Conservation (phyloP, 2,888 invertebrate species). For the Lycophotia porphyrea region DNA sequence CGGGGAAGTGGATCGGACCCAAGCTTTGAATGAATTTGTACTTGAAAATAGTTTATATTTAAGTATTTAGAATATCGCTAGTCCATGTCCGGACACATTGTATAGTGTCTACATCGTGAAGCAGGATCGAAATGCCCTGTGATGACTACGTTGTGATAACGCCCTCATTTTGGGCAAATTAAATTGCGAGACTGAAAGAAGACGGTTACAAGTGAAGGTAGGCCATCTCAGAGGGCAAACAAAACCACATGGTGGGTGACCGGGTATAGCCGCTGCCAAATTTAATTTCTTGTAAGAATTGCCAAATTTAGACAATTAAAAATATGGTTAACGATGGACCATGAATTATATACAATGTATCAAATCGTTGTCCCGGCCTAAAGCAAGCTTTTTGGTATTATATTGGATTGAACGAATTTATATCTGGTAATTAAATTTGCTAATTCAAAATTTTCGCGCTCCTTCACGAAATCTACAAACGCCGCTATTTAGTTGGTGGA, state of each 20-base stretch:
- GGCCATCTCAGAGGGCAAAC: slow-evolving; percentile 1
- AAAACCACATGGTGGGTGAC: slow-evolving; percentile 6
- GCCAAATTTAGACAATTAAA: slow-evolving; percentile 10
- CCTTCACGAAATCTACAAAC: neutral
- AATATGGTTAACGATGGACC: neutral
- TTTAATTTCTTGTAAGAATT: neutral
- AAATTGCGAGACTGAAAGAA: slow-evolving; percentile 41
- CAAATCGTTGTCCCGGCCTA: neutral
- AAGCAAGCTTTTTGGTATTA: neutral
- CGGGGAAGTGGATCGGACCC: too few relatives aligned
- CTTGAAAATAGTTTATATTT: too few relatives aligned
- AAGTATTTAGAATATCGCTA: too few relatives aligned
- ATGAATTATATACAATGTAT: neutral
- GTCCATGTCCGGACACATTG: too few relatives aligned
- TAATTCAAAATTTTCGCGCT: neutral
- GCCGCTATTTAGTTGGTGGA: neutral
- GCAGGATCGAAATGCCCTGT: slow-evolving; percentile 13
- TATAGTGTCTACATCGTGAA: slow-evolving; percentile 14
- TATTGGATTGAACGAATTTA: neutral
- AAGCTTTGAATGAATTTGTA: too few relatives aligned
- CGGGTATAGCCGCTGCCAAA: slow-evolving; percentile 5
- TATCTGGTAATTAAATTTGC: neutral
- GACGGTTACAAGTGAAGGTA: neutral
- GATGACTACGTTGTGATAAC: slow-evolving; percentile 40
- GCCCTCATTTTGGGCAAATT: slow-evolving; percentile 16